Evolutionary conservation across 2,113 vertebrate genomes (phyloP), one percentile per base, ranked within the genome.

Genomic region (Microtus montanus): DNA sequence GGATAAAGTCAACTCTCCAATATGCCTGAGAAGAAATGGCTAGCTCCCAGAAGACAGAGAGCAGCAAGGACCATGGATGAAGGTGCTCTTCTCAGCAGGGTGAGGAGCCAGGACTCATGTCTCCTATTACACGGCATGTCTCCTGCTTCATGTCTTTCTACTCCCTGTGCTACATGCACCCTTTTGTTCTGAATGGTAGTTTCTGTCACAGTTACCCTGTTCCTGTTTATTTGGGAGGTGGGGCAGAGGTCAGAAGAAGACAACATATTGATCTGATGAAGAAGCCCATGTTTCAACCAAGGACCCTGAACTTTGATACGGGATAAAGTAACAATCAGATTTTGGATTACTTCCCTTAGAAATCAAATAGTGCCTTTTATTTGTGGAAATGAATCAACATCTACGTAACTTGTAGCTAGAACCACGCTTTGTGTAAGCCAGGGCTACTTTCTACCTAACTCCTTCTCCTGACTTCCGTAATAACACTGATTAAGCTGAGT

Each of bases 371-470:
- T 19, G 20, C 30, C 5, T 88, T 88, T 87, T 64, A 85, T 82
- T 92, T 91, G 35, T 47, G 54, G 87, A 87, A 93, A 89, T 38
- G 93, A 79, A 83, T 88, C 64, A 61, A 33, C 24, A 84, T 77
- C 24, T 66, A 80, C 82, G 66, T 64, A 87, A 26, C 41, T 52
- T 58, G 19, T 1, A 54, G 28, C 4, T 52, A 77, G 33, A 92
- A n/a, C 28, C 44, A 89, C 68, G 28, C 19, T 74, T 54, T 83
- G 35, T 52, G 14, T 91, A 38, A 80, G 82, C 35, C 77, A 82
- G 3, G 44, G 19, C 64, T 61, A 74, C 68, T 74, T 58, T 79
- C 24, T 41, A 63, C 70, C 13, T 66, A 19, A 80, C 74, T 85
- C 44, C 22, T 2, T 66, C 30, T 92, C 61, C 7, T 8, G 94